phyloP scores from a whole-genome alignment of 30 jellyfish, hydroid and myxozoan genomes.

The Chrysaora quinquecirrha region DNA sequence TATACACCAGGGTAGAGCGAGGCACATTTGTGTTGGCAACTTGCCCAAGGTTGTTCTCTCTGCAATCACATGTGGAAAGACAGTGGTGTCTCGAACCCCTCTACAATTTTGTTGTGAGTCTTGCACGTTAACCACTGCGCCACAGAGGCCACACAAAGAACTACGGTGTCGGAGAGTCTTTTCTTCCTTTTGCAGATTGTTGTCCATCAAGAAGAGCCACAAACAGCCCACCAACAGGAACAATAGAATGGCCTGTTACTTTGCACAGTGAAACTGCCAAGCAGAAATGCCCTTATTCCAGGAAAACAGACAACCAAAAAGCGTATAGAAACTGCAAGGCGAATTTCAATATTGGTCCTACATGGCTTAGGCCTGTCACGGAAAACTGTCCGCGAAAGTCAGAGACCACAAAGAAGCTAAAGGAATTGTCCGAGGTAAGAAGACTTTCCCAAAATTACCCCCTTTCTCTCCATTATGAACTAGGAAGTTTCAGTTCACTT shows the following conservation, averaged over 20 bases:
- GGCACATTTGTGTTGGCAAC: no score
- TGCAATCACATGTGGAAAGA: no score
- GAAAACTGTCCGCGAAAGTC: conserved; percentile 21
- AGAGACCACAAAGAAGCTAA: conserved; percentile 19
- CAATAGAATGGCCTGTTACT: conserved; percentile 31
- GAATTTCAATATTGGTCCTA: conserved; percentile 5
- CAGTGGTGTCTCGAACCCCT: no score
- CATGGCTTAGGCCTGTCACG: conserved; percentile 24
- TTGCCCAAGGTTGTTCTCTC: no score
- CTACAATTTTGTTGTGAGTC: no score
- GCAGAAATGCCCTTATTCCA: conserved; percentile 28
- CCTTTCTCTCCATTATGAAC: neutral
- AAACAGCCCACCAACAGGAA: conserved; percentile 28
- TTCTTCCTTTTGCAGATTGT: conserved; percentile 18
- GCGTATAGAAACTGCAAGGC: conserved; percentile 28
- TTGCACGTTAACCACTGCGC: no score
- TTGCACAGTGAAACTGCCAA: neutral
- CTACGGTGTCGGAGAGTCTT: no score
- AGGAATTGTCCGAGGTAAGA: conserved; percentile 24
- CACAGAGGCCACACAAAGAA: no score
- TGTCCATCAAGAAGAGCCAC: conserved; percentile 23
- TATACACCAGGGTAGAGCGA: no score
- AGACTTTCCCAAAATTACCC: neutral
- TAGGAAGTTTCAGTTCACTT: neutral
- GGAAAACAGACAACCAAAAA: neutral